phyloP scores from a whole-genome alignment of 2,888 invertebrate genomes.

The Chrysina gloriosa region DNA sequence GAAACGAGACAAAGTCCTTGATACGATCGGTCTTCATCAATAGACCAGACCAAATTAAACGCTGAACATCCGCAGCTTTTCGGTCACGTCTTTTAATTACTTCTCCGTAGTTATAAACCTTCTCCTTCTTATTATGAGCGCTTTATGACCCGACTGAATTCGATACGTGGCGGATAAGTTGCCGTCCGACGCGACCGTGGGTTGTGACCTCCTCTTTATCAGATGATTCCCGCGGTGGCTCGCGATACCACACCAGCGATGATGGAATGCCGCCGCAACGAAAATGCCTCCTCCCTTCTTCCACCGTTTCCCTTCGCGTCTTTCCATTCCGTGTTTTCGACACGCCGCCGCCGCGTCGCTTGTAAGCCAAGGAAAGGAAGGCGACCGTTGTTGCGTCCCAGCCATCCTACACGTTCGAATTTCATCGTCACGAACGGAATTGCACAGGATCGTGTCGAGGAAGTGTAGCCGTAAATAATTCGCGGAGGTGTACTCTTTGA shows the following conservation, averaged over 20 bases:
- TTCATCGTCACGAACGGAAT: background rate
- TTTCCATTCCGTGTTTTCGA: conserved; percentile 10
- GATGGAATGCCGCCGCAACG: conserved; percentile 37
- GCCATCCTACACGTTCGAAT: conserved; percentile 20
- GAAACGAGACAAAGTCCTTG: too few relatives aligned
- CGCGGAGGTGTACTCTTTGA: background rate
- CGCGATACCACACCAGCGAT: conserved; percentile 31
- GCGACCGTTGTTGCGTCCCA: background rate
- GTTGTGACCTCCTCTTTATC: conserved; percentile 40
- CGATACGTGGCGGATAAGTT: conserved; percentile 32
- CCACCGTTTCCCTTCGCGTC: background rate
- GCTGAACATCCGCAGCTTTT: conserved; percentile 17
- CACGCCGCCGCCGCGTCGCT: background rate
- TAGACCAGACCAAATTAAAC: conserved; percentile 2
- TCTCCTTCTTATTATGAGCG: conserved; percentile 15
- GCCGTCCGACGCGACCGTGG: conserved; percentile 32
- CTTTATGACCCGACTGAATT: conserved; percentile 24
- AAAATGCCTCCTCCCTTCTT: conserved; percentile 11
- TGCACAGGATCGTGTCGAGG: conserved; percentile 12
- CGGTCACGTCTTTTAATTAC: conserved; percentile 34
- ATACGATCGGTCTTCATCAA: too few relatives aligned
- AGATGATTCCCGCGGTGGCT: conserved; percentile 40
- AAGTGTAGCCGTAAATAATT: conserved; percentile 12
- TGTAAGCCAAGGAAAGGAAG: background rate
- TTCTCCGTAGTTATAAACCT: conserved; percentile 9